Evolutionary conservation across 2,888 invertebrate species (phyloP), one percentile per base, ranked within the genome.

Genomic region (Tetropium fuscum): DNA sequence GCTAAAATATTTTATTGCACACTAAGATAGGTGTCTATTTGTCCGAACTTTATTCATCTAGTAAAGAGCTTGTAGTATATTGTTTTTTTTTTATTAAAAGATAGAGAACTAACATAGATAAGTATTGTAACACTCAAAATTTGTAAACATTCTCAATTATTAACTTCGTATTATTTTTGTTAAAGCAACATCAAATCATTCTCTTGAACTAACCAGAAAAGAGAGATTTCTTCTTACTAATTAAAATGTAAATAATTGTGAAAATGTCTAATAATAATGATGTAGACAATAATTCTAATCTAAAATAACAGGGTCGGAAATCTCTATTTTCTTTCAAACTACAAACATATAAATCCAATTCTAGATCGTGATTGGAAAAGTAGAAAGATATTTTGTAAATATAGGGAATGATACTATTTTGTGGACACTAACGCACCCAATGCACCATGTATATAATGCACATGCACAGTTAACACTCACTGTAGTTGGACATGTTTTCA

Each of bases 371-470:
- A 60, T 57, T 53, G 56, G 60, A 58, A 41, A 34, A 45, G 32
- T 58, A 48, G 60, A 58, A 58, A 53, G 57, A 25, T 27, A 27
- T 49, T 55, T 38, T 68, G 64, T 68, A 68, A 41, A 68, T 68
- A 63, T 63, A 57, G 61, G 20, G 60, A 63, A 66, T 63, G 59
- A 56, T 55, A 47, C 45, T 41, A 57, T 53, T 68, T 47, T 65
- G 61, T 65, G 58, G 34, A 66, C 66, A 66, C 64, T 59, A 55
- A 60, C 54, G 71, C 71, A 72, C 71, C 57, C 48, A 56, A 63
- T 73, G 73, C 73, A 72, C 72, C 54, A 58, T 73, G 72, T 72
- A 72, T 67, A 73, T 72, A 74, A 56, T 70, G 68, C 69, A 70
- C 70, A 67, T 69, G 71, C 71, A 71, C 71, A 64, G 53, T 47